Base-by-base conservation (phyloP, 2,113 vertebrate species). In the Equus przewalskii region DNA sequence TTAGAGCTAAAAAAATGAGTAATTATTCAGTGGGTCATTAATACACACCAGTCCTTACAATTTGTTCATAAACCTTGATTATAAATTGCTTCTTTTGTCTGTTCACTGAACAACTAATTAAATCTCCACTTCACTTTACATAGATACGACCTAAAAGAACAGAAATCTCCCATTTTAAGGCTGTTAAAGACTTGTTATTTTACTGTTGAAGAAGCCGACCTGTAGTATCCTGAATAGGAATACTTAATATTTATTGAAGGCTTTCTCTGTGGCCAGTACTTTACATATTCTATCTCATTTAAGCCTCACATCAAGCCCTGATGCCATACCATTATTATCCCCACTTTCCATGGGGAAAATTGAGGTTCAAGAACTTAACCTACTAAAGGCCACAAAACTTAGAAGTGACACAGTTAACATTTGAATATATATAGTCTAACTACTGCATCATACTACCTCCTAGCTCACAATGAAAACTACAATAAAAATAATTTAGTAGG, bases 21-120 rank as follows among this genome's bases (percentile, higher is more conserved):
- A 90, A 60, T 82, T 86, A 83, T 70, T 94, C 41, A 92, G 28
- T 75, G 33, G 24, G 28, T 44, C n/a, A 78, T 56, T 89, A 79
- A 86, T 92, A 56, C 93, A 72, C 5, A 56, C 6, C 12, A 49
- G 21, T 84, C 58, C 13, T 33, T 64, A 90, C 1, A 92, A 90
- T 85, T 73, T 80, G 9, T 78, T 75, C 44, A 70, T 76, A 65
- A 92, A 72, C 24, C 9, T 79, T 91, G 16, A 65, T 69, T 82
- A 84, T 80, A 22, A 8, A 75, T 24, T 81, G 3, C 0, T 51
- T 83, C 2, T 88, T 73, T 64, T 46, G 26, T 65, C 24, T n/a
- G 28, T 88, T 76, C 69, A 60, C 13, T 19, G 11, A 94, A 65
- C 79, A 78, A 67, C 58, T 92, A 30, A 70, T 49, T 84, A 91